phyloP scores from a whole-genome alignment of 2,888 invertebrate species.

The Conchocele bisecta region DNA sequence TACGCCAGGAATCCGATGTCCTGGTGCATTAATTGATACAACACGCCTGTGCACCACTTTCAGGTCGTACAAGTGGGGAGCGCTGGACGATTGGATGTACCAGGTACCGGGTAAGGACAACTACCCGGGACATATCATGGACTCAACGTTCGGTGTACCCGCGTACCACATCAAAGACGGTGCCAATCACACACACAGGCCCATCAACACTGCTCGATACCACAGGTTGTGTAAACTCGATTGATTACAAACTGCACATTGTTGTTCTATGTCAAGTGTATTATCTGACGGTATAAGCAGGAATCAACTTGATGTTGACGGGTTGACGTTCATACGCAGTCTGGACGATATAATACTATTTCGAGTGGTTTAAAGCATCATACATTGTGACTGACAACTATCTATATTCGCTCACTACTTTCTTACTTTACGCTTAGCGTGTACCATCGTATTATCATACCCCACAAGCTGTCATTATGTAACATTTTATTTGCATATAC shows the following conservation, averaged over 20 bases:
- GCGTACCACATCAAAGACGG: slow-evolving; percentile 30
- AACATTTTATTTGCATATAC: no score
- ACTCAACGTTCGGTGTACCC: slow-evolving; percentile 35
- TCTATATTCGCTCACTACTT: no score
- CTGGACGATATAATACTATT: background rate
- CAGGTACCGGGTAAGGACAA: slow-evolving; percentile 57
- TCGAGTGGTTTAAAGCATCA: background rate
- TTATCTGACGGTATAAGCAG: no score
- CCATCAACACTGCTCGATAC: slow-evolving; percentile 48
- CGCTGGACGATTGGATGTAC: slow-evolving; percentile 46
- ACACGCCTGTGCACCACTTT: no score
- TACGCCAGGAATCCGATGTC: no score
- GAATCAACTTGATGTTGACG: background rate
- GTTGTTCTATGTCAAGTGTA: no score
- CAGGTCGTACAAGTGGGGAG: slow-evolving; percentile 46
- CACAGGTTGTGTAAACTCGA: slow-evolving; percentile 26
- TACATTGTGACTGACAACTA: no score
- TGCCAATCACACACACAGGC: slow-evolving; percentile 26
- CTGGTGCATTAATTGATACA: no score
- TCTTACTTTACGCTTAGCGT: no score
- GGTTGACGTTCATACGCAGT: background rate
- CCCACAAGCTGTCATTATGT: no score
- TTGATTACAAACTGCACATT: no score
- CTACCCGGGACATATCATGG: slow-evolving; percentile 29
- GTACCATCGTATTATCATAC: no score